Evolutionary conservation across 2,797 vertebrate species (phyloP).

Genomic region (Sebastiscus tertius): DNA sequence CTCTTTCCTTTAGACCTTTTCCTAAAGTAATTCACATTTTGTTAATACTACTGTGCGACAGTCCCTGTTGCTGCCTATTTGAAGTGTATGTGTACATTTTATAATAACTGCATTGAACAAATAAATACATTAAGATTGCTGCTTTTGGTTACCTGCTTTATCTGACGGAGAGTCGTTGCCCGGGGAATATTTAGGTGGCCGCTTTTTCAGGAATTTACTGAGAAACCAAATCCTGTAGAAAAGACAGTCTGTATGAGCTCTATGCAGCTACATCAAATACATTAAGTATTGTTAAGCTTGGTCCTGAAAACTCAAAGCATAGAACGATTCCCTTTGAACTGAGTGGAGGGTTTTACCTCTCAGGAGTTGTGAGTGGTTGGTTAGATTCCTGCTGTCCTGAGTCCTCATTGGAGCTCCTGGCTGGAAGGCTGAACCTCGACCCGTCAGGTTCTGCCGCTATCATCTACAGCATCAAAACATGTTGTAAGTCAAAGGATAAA

Average conservation of each 20-base stretch:
- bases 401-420: constrained; percentile 66
- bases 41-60: neutral
- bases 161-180: constrained; percentile 64
- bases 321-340: neutral
- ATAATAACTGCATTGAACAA: neutral
- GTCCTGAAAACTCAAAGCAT: neutral
- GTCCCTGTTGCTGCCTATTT: neutral
- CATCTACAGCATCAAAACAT: constrained; percentile 40
- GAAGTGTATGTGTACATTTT: neutral
- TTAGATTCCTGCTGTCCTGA: neutral
- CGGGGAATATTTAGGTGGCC: constrained; percentile 63
- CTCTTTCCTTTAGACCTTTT: neutral
- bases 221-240: constrained; percentile 76
- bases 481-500: neutral
- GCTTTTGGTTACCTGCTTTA: constrained; percentile 62
- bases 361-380: constrained; percentile 68
- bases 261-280: neutral
- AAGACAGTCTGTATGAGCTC: constrained; percentile 1
- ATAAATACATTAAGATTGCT: neutral
- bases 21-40: neutral
- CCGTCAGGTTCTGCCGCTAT: constrained; percentile 57
- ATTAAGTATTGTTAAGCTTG: neutral
- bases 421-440: constrained; percentile 68
- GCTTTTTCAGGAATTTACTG: constrained; percentile 73
- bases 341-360: constrained; percentile 59